Evolutionary conservation across 1,140 invertebrate genomes (phyloP).

Genomic region (Drosophila trapezifrons): DNA sequence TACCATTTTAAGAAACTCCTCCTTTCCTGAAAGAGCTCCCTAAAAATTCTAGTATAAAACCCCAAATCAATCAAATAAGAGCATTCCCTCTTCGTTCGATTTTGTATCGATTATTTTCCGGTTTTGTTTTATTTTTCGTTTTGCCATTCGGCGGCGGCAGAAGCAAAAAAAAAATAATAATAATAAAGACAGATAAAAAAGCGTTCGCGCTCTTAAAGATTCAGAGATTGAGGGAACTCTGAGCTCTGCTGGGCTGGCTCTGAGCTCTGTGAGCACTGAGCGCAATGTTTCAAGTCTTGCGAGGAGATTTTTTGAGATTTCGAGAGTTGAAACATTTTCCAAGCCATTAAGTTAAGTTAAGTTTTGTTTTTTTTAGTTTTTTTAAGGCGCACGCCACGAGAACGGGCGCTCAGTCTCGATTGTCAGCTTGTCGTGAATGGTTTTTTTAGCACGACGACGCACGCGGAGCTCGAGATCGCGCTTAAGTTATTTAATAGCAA

Average conservation of each 20-base stretch:
- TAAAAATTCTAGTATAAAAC: no score
- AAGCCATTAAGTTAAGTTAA: constrained; percentile 65
- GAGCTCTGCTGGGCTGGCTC: not conserved
- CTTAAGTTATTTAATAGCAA: constrained; percentile 66
- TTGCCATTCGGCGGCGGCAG: constrained; percentile 54
- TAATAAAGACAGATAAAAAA: constrained; percentile 45
- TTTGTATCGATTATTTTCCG: constrained; percentile 58
- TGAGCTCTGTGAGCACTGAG: constrained; percentile 29
- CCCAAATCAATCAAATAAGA: constrained; percentile 8
- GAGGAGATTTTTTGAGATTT: constrained; percentile 37
- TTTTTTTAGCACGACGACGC: constrained; percentile 70
- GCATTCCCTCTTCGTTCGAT: constrained; percentile 42
- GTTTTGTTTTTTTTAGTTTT: constrained; percentile 42
- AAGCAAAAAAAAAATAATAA: constrained; percentile 21
- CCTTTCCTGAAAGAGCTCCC: no score
- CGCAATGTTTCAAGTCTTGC: constrained; percentile 54
- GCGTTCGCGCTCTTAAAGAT: constrained; percentile 60
- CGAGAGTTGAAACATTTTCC: constrained; percentile 74
- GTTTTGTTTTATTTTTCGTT: constrained; percentile 79
- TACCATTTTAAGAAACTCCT: not conserved
- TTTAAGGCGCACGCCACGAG: constrained; percentile 77
- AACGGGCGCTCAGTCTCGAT: constrained; percentile 77
- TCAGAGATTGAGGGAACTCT: constrained; percentile 14
- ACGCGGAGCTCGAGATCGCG: constrained; percentile 56
- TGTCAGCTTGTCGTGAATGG: constrained; percentile 81